Evolutionary conservation across 2,888 invertebrate genomes (phyloP).

Genomic region (Aspidiotus destructor): DNA sequence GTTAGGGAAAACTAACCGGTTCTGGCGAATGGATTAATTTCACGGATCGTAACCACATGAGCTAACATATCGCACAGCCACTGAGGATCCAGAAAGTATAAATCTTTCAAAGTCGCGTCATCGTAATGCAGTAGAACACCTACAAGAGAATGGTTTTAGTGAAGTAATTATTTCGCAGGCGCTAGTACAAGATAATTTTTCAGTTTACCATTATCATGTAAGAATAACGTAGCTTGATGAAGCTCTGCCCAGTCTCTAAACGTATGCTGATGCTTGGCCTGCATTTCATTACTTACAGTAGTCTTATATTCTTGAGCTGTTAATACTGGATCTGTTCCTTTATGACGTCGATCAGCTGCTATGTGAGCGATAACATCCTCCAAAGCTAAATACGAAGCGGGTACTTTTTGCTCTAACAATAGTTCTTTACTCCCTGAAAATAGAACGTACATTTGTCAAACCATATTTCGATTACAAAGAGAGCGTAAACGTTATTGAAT

Average conservation of each 20-base stretch:
- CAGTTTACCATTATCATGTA: slow-evolving; percentile 82
- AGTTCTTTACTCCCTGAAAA: slow-evolving; percentile 68
- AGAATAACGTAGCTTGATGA: slow-evolving; percentile 89
- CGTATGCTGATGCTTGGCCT: slow-evolving; percentile 57
- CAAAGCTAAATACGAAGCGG: slow-evolving; percentile 86
- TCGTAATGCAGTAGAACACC: slow-evolving; percentile 88
- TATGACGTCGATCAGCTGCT: slow-evolving; percentile 61
- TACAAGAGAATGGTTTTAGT: slow-evolving; percentile 40
- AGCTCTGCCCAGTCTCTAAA: slow-evolving; percentile 85
- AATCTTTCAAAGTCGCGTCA: slow-evolving; percentile 83
- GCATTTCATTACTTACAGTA: slow-evolving; percentile 49
- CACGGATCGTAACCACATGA: slow-evolving; percentile 91
- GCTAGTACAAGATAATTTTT: too few species aligned
- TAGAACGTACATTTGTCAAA: neutral
- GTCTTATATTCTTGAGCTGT: slow-evolving; percentile 65
- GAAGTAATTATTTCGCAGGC: too few species aligned
- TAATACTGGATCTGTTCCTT: slow-evolving; percentile 69
- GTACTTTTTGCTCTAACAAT: slow-evolving; percentile 84
- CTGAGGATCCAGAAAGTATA: slow-evolving; percentile 94
- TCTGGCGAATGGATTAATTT: slow-evolving; percentile 89
- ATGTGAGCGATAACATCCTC: slow-evolving; percentile 83
- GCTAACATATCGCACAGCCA: slow-evolving; percentile 98
- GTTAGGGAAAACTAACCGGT: slow-evolving; percentile 43
- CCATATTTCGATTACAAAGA: neutral
- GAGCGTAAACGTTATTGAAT: slow-evolving; percentile 28